Evolutionary conservation across 2,888 invertebrate genomes (phyloP), one percentile per base, ranked within the genome.

Genomic region (Caenorhabditis sp.): DNA sequence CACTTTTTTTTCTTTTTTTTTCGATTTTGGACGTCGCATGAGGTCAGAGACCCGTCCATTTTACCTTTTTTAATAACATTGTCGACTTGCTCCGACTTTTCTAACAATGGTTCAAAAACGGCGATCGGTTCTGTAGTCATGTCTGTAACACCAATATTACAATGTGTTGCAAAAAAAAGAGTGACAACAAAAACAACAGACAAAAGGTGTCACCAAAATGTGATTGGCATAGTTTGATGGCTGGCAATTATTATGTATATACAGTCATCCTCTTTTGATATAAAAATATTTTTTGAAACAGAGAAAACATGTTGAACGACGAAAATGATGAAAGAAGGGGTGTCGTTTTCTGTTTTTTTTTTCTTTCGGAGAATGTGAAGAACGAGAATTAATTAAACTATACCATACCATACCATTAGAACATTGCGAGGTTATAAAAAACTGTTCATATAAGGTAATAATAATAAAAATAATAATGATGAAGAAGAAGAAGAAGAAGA

Each of bases 311-410:
- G 31, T 31, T 4, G 31, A 31, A 31, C 4, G 10, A 6, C 5
- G 31, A 31, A 31, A 31, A 31, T 31, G 31, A 31, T 31, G 31
- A 31, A 6, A 31, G 10, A 31, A 31, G 10, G 10, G 31, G 31
- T 26, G 23, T 58, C 57, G 54, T 50, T 51, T 50, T 36, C 57
- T 37, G n/a, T 53, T 62, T 51, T 26, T 54, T 37, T 49, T 64
- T 65, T 36, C 36, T 58, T 24, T 36, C 50, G 54, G 37, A 36
- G 5, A 62, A 37, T 19, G 37, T 21, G 10, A 43, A 1, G 36
- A 6, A 37, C 53, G 24, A 49, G 6, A 36, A 36, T 31, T 36
- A 50, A 19, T 31, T 31, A 31, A 31, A 31, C 31, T 10, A 31
- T 43, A 43, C 43, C 43, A 43, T 43, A 43, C n/a, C n/a, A 43